Conservation (phyloP, 2,113 vertebrate genomes). For the Ophthalmolycus amberensis region DNA sequence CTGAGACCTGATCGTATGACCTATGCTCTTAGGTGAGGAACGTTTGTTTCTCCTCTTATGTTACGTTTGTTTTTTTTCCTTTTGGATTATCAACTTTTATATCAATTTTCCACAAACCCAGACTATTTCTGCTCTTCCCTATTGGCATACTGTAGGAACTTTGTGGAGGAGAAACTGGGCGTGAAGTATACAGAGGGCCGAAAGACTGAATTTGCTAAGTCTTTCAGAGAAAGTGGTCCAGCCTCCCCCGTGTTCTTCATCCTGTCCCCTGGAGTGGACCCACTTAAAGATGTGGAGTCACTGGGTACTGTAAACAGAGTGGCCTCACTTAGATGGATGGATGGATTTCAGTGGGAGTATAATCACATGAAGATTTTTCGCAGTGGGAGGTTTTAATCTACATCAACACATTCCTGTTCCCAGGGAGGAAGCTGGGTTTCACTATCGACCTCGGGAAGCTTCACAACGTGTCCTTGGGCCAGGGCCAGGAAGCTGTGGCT, state of each 20-base stretch:
- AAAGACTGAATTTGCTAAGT: constrained; percentile 83
- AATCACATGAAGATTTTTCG: not conserved
- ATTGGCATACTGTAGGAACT: constrained; percentile 73
- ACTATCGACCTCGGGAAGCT: constrained; percentile 89
- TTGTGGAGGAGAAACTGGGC: constrained; percentile 84
- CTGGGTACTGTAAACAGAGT: constrained; percentile 66
- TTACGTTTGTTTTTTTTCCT: not conserved
- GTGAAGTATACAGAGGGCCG: constrained; percentile 83
- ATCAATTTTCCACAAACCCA: not conserved
- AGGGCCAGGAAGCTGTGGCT: constrained; percentile 89
- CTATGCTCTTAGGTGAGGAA: constrained; percentile 78
- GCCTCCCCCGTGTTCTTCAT: constrained; percentile 81
- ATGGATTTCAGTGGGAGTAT: not conserved
- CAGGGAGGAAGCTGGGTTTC: constrained; percentile 87
- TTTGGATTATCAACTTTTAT: not conserved
- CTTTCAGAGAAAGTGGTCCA: constrained; percentile 82
- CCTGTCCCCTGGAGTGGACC: constrained; percentile 81
- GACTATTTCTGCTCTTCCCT: constrained; percentile 24
- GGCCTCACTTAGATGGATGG: not conserved
- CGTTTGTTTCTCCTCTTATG: not conserved
- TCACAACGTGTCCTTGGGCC: constrained; percentile 85
- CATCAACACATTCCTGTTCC: constrained; percentile 9
- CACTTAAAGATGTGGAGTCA: constrained; percentile 80
- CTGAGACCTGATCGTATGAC: constrained; percentile 80
- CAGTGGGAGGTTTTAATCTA: not conserved